Base-by-base conservation (phyloP, 2,113 vertebrate species). In the Sialia sialis region DNA sequence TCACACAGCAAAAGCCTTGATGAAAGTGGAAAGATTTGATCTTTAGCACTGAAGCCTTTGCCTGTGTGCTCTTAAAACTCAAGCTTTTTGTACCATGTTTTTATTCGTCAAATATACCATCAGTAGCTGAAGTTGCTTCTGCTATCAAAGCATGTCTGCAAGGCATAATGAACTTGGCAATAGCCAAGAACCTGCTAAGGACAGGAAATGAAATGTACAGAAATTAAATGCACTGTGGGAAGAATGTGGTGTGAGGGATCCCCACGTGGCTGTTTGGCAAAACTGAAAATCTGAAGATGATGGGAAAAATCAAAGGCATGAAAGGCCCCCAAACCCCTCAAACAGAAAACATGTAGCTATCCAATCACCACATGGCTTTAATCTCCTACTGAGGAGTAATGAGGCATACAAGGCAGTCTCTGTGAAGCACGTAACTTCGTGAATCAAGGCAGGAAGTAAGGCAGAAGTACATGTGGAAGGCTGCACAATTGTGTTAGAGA, bases 11-110 rank as follows among this genome's bases (percentile, higher is more conserved):
- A 90, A 94, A 97, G 44, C 25, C 39, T 80, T 93, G 95, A 90
- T 78, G 90, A 95, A 69, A 97, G 95, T 8, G 84, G 83, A 95
- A 96, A 97, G 67, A 92, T 93, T 89, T 96, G 92, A 87, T 91
- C 96, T 94, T 84, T 93, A 80, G 77, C 70, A 75, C 56, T 84
- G 82, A 91, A 93, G 84, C 17, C 76, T 84, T 86, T 1, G 82
- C 87, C 66, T 84, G 36, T 41, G 39, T 80, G 56, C 68, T 97
- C 69, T 93, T 94, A 67, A 54, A 66, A 75, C 63, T 91, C 34
- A 16, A 91, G 56, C 13, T 73, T 94, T 79, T 86, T 92, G 70
- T 91, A 74, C 63, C 77, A 10, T 34, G 88, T 58, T 93, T 91
- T 79, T 94, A 17, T 88, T 75, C 72, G 83, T 93, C 69, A 96